Evolutionary conservation across 2,113 vertebrate genomes (phyloP).

Genomic region (Phyllostomus hastatus): DNA sequence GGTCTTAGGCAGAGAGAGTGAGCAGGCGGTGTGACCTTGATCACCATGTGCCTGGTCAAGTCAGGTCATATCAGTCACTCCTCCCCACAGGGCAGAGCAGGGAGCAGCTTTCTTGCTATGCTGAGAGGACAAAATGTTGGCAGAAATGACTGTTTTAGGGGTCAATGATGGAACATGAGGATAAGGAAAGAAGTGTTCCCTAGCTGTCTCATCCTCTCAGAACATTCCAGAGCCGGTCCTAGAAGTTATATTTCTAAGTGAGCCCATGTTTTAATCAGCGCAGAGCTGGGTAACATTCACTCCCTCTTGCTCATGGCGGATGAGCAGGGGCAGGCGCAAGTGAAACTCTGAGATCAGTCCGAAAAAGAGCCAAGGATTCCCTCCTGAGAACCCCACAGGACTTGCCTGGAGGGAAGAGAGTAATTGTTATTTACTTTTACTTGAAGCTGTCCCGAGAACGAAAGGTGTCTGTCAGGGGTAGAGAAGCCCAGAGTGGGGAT

Average conservation of each 20-base stretch:
- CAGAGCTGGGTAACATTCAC: background rate
- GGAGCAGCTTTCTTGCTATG: background rate
- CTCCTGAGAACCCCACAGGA: background rate
- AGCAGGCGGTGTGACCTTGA: background rate
- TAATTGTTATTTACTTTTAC: background rate
- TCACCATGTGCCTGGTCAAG: background rate
- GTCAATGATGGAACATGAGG: background rate
- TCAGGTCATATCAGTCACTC: background rate
- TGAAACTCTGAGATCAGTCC: background rate
- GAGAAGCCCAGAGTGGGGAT: background rate
- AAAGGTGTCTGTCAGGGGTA: background rate
- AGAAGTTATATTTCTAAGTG: background rate
- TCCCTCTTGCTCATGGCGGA: background rate
- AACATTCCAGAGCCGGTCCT: background rate
- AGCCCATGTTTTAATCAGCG: background rate
- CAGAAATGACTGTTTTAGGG: background rate
- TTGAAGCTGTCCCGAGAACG: background rate
- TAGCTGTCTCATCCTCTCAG: background rate
- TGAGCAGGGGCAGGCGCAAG: background rate
- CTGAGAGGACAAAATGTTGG: background rate
- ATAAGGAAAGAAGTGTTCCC: background rate
- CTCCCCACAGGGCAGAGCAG: background rate
- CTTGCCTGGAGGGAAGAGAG: background rate
- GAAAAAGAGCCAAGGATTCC: background rate
- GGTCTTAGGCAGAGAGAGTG: background rate